Evolutionary conservation across 2,797 vertebrate genomes (phyloP), one percentile per base, ranked within the genome.

Genomic region (Clarias platycephalus): DNA sequence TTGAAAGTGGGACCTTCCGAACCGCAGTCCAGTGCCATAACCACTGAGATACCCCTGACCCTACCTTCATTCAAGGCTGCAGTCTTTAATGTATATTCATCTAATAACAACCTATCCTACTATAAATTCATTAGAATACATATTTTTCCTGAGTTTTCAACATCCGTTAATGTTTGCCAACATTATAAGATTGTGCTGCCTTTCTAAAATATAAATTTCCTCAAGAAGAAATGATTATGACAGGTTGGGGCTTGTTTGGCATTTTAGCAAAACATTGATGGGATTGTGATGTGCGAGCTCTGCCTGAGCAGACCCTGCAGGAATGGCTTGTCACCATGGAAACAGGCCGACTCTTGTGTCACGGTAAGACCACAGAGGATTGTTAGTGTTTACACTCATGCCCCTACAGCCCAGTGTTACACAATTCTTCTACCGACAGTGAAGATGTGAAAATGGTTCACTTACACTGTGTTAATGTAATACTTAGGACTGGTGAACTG

Each of bases 251-350:
- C 28, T 74, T 55, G 13, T 86, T 87, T 86, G 71, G 58, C 58
- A 74, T 88, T 86, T 88, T 70, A 85, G 84, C 81, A 83, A 87
- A 85, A 86, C 34, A 83, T 60, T 86, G 84, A 87, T 49, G 74
- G 57, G 72, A 84, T 70, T 85, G 72, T 74, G 88, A 83, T 62
- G 79, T 40, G 78, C 71, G 57, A 80, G 81, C 84, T 81, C 81
- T 88, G 71, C 80, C 72, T 37, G 77, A 68, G 49, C 76, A 81
- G 86, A 92, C 91, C 90, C 93, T 92, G 91, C 91, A 91, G 92
- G 92, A 34, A 91, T 88, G 90, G 88, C 85, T 86, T 0, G 90
- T 94, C 93, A 89, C 94, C 93, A 95, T 95, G 92, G 94, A 88
- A 94, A 95, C 92, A 90, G 87, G 81, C 88, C 90, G 92, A 95